A percentile compares a stretch with the other conserved stretches of the same genome.
These are phyloP conservation scores for Gallirallus australis DNA, from an alignment of 2,797 vertebrate genomes.

Conservation along the genomic window DNA sequence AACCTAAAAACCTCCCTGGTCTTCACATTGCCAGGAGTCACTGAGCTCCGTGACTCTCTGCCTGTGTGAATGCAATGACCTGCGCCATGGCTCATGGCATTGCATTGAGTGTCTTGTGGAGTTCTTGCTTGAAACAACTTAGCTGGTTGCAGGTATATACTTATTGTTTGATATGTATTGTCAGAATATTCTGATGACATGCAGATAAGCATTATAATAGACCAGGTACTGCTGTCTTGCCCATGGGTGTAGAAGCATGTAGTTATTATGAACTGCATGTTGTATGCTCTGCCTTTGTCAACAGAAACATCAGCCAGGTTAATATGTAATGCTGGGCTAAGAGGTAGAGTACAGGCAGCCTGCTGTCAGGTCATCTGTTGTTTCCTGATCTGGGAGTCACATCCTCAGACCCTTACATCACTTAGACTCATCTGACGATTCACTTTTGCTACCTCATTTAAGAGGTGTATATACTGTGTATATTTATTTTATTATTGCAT, in stretches of 20 bases:
- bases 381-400: not conserved
- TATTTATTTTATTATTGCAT: not conserved
- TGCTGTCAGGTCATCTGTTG: not conserved
- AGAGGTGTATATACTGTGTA: not conserved
- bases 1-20: not conserved
- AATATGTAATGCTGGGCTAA: not conserved
- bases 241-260: not conserved
- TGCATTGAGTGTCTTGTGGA: not conserved
- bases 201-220: not conserved
- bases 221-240: not conserved
- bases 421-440: not conserved
- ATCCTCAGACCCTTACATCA: not conserved
- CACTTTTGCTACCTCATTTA: not conserved
- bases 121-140: not conserved
- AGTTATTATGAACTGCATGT: not conserved
- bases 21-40: not conserved
- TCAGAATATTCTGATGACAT: not conserved
- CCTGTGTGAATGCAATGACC: not conserved
- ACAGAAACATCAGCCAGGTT: not conserved
- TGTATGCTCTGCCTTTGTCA: not conserved
- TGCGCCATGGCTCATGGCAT: fast-evolving
- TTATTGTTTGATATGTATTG: not conserved
- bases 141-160: not conserved
- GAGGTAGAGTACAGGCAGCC: not conserved
- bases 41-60: not conserved